phyloP scores from a whole-genome alignment of 2,113 vertebrate genomes.

The Chiloscyllium plagiosum region DNA sequence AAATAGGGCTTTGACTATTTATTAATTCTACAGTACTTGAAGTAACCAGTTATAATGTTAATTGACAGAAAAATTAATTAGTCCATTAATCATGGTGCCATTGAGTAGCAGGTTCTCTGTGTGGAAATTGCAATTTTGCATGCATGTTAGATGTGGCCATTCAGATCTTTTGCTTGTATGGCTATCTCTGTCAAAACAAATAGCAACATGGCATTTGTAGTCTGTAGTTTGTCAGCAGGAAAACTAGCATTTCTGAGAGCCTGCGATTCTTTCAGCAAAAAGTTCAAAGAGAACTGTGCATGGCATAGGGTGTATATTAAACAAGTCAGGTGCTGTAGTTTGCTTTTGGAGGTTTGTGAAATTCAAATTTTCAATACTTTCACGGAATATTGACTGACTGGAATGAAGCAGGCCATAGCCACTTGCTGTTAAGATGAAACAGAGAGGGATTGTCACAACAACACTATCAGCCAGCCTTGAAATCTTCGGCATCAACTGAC shows the following conservation, averaged over 20 bases:
- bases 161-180: neutral
- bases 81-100: conserved; percentile 14
- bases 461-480: neutral
- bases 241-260: neutral
- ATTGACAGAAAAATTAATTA: conserved; percentile 37
- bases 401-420: neutral
- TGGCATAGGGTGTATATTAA: neutral
- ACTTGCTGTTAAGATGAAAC: neutral
- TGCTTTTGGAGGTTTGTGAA: neutral
- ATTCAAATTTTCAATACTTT: conserved; percentile 23
- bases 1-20: neutral
- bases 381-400: neutral
- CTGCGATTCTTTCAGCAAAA: neutral
- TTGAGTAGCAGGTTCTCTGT: neutral
- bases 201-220: neutral
- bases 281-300: neutral
- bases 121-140: neutral
- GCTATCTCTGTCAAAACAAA: neutral
- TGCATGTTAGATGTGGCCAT: neutral
- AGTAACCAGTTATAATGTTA: conserved; percentile 36
- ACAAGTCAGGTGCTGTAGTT: neutral
- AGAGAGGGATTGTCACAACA: neutral
- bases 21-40: conserved; percentile 14
- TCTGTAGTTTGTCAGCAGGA: neutral
- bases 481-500: neutral